Evolutionary conservation across 2,113 vertebrate species (phyloP), one percentile per base, ranked within the genome.

Genomic region (Nothobranchius furzeri): DNA sequence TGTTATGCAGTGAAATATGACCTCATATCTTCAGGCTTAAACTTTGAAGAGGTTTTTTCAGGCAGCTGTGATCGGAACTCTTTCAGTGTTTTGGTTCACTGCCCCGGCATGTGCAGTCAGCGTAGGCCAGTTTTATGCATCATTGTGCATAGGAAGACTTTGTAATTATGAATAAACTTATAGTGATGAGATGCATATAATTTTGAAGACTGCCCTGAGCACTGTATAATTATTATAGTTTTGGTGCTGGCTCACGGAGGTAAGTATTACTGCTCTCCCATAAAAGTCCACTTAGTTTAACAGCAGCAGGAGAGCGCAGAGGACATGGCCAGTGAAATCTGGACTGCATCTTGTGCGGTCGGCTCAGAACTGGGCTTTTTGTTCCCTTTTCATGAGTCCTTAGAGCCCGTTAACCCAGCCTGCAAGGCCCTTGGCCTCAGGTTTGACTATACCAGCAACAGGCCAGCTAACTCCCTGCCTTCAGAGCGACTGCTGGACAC

Each of bases 201-300:
- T 85, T 74, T 73, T 12, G 58, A 86, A 83, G 64, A 71, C 75
- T 85, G 79, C 83, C 86, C 64, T 50, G 63, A 53, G 78, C 66
- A 75, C 45, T 12, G 52, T 86, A 70, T 83, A 81, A 87, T 83
- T 85, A 83, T 87, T 88, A 79, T 64, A 81, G 85, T 85, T 79
- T 55, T 4, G 35, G 68, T 79, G 78, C 69, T 37, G 81, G 66
- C 80, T 87, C 85, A 81, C 64, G 73, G 80, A 82, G 86, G 79
- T 75, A 76, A 64, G 77, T 81, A 85, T 85, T 86, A 85, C 79
- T 64, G 78, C 84, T 71, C 49, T 53, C 71, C 76, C 78, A 78
- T 92, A 92, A 91, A 92, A 88, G 88, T 88, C 88, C 85, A 90
- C 90, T 92, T 88, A 88, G 89, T 91, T 91, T 91, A 91, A 90